phyloP scores from a whole-genome alignment of 2,888 invertebrate species.

The Griposia aprilina region DNA sequence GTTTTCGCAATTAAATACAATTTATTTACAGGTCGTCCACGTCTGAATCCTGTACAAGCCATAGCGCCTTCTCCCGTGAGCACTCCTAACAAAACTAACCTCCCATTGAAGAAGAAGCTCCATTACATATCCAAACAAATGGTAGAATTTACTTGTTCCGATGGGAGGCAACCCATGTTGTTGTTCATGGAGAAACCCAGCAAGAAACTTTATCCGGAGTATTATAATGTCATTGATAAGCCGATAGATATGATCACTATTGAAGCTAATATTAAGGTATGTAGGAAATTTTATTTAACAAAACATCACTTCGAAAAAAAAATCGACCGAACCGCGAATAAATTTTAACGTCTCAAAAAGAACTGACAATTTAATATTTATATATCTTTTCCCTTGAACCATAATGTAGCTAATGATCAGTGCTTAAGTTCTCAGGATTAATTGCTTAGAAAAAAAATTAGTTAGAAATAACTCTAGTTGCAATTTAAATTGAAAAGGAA shows the following conservation, averaged over 20 bases:
- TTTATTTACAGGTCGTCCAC: conserved; percentile 83
- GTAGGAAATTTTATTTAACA: conserved; percentile 6
- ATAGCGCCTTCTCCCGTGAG: conserved; percentile 70
- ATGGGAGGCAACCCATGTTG: conserved; percentile 96
- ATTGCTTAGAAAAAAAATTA: neutral
- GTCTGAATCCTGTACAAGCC: conserved; percentile 79
- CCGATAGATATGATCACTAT: conserved; percentile 99
- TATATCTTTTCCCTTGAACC: neutral
- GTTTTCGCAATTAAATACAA: neutral
- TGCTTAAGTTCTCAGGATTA: neutral
- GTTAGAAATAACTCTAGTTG: neutral
- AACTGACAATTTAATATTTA: neutral
- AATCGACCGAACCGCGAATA: neutral
- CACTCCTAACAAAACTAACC: conserved; percentile 82
- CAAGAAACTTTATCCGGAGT: conserved; percentile 98
- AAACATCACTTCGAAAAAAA: too few relatives aligned
- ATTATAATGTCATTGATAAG: conserved; percentile 97
- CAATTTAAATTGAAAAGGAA: neutral
- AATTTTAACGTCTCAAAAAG: too few relatives aligned
- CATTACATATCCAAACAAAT: conserved; percentile 93
- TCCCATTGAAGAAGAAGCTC: conserved; percentile 94
- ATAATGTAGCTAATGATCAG: neutral
- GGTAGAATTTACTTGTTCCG: conserved; percentile 89
- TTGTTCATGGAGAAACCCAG: conserved; percentile 99
- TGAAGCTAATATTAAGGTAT: conserved; percentile 95